Conservation (phyloP, 2,113 vertebrate genomes). For the Dicerorhinus sumatrensis region DNA sequence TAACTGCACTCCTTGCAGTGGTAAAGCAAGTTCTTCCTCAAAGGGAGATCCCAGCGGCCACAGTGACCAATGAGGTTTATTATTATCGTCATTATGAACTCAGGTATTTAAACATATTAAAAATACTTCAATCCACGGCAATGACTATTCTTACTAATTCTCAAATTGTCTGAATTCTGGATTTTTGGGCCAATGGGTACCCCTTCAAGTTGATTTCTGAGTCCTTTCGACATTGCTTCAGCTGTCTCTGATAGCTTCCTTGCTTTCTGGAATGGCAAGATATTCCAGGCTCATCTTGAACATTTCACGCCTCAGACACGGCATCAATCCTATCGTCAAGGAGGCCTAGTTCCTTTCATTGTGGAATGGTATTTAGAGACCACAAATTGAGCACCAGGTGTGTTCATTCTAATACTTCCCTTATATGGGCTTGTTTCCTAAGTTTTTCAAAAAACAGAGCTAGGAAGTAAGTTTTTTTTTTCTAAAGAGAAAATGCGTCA, state of each 20-base stretch:
- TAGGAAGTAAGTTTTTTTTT: neutral
- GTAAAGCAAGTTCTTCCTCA: neutral
- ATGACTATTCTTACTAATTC: neutral
- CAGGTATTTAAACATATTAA: neutral
- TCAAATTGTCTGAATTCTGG: neutral
- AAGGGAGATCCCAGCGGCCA: neutral
- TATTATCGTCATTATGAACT: neutral
- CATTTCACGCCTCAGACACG: neutral
- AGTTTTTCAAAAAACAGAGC: neutral
- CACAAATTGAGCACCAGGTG: neutral
- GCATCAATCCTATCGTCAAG: neutral
- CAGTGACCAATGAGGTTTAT: neutral
- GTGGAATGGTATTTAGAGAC: neutral
- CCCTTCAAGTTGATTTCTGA: neutral
- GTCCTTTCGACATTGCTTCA: neutral
- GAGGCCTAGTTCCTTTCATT: neutral
- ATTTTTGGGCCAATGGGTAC: neutral
- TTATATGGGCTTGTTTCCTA: neutral
- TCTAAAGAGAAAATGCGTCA: neutral
- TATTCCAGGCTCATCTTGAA: neutral
- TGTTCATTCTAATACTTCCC: neutral
- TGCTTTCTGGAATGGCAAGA: neutral
- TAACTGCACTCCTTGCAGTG: neutral
- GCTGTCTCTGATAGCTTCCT: neutral
- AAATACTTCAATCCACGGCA: neutral